Percentiles rank a stretch among this genome's conserved stretches.
Conservation (phyloP, 2,797 vertebrate species). For the Pseudopleuronectes americanus region DNA sequence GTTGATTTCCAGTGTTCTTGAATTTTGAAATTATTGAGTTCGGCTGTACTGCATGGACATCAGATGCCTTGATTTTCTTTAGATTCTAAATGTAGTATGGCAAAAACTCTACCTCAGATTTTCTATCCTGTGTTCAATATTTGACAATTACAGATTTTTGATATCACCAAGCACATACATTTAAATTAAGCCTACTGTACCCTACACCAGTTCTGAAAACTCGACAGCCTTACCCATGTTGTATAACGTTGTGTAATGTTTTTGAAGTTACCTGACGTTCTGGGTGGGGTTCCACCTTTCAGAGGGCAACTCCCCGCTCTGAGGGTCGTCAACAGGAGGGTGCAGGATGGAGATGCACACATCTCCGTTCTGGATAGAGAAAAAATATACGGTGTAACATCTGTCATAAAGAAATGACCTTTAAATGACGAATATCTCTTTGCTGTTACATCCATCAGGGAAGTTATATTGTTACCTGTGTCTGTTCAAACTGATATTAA, state of each 20-base stretch:
- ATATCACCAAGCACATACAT: neutral
- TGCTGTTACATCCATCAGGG: no score
- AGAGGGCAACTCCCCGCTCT: conserved; percentile 97
- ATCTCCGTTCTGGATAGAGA: conserved; percentile 90
- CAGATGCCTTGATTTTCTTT: neutral
- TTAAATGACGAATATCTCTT: neutral
- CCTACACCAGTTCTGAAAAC: neutral
- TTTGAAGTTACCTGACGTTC: conserved; percentile 90
- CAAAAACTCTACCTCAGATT: no score
- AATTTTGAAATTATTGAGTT: neutral
- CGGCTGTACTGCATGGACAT: neutral
- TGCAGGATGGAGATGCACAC: conserved; percentile 99
- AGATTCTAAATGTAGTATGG: neutral
- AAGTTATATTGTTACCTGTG: no score
- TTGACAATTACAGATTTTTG: no score
- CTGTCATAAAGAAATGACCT: neutral
- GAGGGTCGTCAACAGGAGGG: conserved; percentile 97
- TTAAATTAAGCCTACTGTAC: neutral
- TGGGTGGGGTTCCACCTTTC: conserved; percentile 99
- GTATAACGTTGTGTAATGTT: neutral
- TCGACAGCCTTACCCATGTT: no score
- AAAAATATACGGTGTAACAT: neutral
- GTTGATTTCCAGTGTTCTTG: neutral
- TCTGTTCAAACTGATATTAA: no score
- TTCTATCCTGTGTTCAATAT: no score